Evolutionary conservation across 2,888 invertebrate species (phyloP).

Genomic region (Tiphia femorata): DNA sequence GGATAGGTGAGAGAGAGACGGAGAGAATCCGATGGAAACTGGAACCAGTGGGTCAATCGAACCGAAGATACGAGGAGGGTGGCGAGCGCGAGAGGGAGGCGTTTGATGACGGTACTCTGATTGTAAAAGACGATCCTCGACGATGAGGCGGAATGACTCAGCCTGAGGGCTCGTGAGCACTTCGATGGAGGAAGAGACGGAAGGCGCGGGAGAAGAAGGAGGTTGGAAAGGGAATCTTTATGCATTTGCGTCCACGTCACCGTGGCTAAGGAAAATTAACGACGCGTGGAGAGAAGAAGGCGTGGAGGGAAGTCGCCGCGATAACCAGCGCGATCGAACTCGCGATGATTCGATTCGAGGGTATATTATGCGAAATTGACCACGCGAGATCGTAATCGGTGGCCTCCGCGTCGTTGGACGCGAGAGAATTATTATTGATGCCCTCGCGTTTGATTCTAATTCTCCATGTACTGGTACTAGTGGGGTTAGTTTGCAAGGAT

Average conservation of each 20-base stretch:
- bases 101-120: conserved; percentile 31
- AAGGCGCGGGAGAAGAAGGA: not conserved
- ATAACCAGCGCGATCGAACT: not conserved
- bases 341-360: no score
- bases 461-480: no score
- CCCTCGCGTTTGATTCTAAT: no score
- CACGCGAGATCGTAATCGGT: no score
- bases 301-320: no score
- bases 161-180: conserved; percentile 22
- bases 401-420: no score
- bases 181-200: not conserved
- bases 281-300: not conserved
- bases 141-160: conserved; percentile 50
- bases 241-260: not conserved
- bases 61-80: conserved; percentile 34
- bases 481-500: no score
- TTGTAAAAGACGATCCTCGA: conserved; percentile 41
- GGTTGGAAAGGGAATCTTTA: not conserved
- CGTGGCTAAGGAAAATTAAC: not conserved
- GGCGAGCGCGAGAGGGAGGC: conserved; percentile 22
- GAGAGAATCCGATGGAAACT: no score
- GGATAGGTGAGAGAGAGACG: no score
- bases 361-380: no score
- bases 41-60: conserved; percentile 34
- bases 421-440: no score